phyloP scores from a whole-genome alignment of 2,888 invertebrate genomes.

The Synergus umbraculus region DNA sequence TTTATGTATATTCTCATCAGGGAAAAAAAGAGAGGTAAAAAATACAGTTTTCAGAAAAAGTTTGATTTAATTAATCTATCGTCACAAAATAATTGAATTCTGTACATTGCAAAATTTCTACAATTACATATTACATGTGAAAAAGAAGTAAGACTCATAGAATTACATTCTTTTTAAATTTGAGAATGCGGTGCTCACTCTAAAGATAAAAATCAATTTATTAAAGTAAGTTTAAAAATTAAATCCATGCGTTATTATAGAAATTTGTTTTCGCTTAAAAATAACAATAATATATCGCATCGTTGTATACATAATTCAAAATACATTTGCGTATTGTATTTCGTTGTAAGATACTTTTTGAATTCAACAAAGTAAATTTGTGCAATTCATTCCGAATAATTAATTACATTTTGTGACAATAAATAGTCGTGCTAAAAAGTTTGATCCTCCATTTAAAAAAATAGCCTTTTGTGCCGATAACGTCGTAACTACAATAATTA shows the following conservation, averaged over 20 bases:
- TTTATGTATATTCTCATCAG: not conserved
- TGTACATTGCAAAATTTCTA: not conserved
- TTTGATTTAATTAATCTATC: slow-evolving; percentile 34
- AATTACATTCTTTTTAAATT: not conserved
- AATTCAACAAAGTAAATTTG: not conserved
- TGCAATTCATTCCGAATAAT: not conserved
- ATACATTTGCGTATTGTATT: not conserved
- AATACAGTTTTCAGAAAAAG: slow-evolving; percentile 44
- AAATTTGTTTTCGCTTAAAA: not conserved
- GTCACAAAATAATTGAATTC: slow-evolving; percentile 10
- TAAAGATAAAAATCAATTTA: not conserved
- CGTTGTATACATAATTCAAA: not conserved
- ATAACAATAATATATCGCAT: not conserved
- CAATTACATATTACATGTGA: not conserved
- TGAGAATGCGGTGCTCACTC: not conserved
- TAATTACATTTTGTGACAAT: slow-evolving; percentile 48
- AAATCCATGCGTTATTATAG: not conserved
- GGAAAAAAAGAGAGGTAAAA: not conserved
- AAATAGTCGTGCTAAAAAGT: slow-evolving; percentile 45
- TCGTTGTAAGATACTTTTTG: too few species aligned
- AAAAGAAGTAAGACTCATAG: not conserved
- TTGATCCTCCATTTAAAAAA: slow-evolving; percentile 45
- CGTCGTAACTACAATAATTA: slow-evolving; percentile 17
- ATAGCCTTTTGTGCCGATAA: slow-evolving; percentile 49
- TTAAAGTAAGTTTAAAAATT: not conserved